phyloP scores from a whole-genome alignment of 2,888 invertebrate species.

The Leptopilina drosophilae region DNA sequence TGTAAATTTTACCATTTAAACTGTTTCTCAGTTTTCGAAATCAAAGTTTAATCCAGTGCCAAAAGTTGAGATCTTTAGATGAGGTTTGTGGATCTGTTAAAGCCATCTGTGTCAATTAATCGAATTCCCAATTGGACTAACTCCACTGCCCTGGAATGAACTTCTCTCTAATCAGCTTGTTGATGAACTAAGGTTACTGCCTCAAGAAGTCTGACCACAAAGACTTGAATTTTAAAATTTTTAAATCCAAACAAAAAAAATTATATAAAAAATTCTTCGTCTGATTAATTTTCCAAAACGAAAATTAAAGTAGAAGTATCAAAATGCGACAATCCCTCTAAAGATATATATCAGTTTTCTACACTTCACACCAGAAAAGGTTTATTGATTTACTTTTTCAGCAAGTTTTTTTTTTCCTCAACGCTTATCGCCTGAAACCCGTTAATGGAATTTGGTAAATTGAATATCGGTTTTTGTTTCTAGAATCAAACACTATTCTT shows the following conservation, averaged over 20 bases:
- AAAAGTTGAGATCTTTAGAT: slow-evolving; percentile 2
- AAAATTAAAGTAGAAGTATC: slow-evolving; percentile 12
- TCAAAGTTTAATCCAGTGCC: not conserved
- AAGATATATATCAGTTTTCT: slow-evolving; percentile 21
- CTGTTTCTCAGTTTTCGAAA: not conserved
- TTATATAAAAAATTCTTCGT: no score
- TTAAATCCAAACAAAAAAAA: no score
- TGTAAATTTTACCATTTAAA: not conserved
- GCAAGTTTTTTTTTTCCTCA: slow-evolving; percentile 25
- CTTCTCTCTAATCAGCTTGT: slow-evolving; percentile 35
- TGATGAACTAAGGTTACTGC: slow-evolving; percentile 30
- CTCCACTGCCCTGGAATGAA: slow-evolving; percentile 13
- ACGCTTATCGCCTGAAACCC: slow-evolving; percentile 45
- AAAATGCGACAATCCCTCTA: not conserved
- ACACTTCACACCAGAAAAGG: slow-evolving; percentile 20
- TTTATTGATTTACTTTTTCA: slow-evolving; percentile 35
- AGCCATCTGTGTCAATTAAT: slow-evolving; percentile 10
- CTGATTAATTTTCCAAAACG: not conserved
- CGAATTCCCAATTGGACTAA: slow-evolving; percentile 31
- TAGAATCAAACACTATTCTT: slow-evolving; percentile 26
- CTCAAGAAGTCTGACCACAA: not conserved
- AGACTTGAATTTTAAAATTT: no score
- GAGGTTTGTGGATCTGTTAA: not conserved
- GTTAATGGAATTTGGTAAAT: slow-evolving; percentile 59
- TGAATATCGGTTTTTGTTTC: slow-evolving; percentile 54